Conservation (phyloP, 2,888 invertebrate genomes). For the Chydorus sphaericus region DNA sequence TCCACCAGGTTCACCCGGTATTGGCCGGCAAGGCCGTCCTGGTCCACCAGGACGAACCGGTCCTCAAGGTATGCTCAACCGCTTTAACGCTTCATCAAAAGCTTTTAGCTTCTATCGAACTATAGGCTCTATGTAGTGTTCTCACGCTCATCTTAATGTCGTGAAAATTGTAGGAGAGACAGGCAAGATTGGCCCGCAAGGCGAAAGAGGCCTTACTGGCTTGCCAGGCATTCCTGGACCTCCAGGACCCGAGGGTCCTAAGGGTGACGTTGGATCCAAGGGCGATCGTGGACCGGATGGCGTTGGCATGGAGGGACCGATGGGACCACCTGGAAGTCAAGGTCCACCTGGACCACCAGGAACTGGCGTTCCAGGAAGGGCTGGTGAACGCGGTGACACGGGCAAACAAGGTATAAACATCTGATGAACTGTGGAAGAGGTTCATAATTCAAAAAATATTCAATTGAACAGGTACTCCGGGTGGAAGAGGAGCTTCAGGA, state of each 20-base stretch:
- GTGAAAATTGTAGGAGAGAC: slow-evolving; percentile 41
- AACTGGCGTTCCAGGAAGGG: slow-evolving; percentile 47
- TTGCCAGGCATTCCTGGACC: slow-evolving; percentile 43
- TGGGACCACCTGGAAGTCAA: slow-evolving; percentile 51
- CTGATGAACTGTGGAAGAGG: too few species aligned
- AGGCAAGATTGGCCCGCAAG: slow-evolving; percentile 47
- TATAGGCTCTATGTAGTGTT: too few species aligned
- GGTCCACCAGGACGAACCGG: slow-evolving; percentile 40
- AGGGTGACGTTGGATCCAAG: slow-evolving; percentile 53
- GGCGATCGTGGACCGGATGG: slow-evolving; percentile 58
- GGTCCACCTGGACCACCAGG: slow-evolving; percentile 55
- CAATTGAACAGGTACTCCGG: slow-evolving; percentile 19
- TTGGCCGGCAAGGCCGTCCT: slow-evolving; percentile 35
- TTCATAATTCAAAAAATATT: neutral
- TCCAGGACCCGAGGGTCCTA: slow-evolving; percentile 42
- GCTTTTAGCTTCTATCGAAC: neutral
- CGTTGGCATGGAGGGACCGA: slow-evolving; percentile 53
- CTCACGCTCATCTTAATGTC: too few species aligned
- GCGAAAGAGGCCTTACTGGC: slow-evolving; percentile 50
- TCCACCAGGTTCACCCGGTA: slow-evolving; percentile 48
- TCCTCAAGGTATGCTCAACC: slow-evolving; percentile 36
- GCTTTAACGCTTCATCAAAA: too few species aligned
- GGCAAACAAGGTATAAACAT: slow-evolving; percentile 50
- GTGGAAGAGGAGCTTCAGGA: slow-evolving; percentile 42
- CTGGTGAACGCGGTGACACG: slow-evolving; percentile 57